Percentiles rank a stretch among this genome's conserved stretches.
These are phyloP conservation scores for Pandemis cinnamomeana DNA, from an alignment of 2,888 invertebrate genomes.

Conservation along the genomic window DNA sequence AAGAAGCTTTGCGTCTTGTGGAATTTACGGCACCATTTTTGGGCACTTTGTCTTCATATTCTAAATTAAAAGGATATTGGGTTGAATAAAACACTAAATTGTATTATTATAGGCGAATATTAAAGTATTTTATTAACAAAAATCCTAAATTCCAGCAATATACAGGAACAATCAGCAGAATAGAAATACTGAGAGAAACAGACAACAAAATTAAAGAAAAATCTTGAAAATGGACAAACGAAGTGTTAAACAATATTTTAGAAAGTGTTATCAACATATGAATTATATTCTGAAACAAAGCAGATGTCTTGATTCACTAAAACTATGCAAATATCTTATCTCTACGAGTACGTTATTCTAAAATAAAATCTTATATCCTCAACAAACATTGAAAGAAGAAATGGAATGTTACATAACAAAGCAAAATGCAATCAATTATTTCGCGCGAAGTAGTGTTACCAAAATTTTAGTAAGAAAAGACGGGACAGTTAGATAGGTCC, in stretches of 20 bases:
- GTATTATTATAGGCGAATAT: constrained; percentile 74
- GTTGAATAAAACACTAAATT: constrained; percentile 55
- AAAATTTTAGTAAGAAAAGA: constrained; percentile 67
- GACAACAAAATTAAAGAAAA: constrained; percentile 26
- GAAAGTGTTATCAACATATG: constrained; percentile 23
- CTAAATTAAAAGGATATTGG: constrained; percentile 14
- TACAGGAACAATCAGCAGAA: constrained; percentile 62
- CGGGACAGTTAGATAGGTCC: constrained; percentile 63
- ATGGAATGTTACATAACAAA: constrained; percentile 64
- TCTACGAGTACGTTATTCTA: constrained; percentile 59
- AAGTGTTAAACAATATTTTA: constrained; percentile 28
- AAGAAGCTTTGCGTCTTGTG: too few species aligned
- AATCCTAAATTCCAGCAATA: constrained; percentile 71
- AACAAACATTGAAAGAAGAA: constrained; percentile 63
- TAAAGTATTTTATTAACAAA: constrained; percentile 78
- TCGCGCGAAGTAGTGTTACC: constrained; percentile 67
- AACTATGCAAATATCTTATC: constrained; percentile 60
- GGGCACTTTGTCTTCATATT: neutral
- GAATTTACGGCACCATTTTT: neutral
- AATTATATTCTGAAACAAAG: constrained; percentile 19
- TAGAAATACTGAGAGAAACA: constrained; percentile 32
- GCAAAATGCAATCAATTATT: constrained; percentile 40
- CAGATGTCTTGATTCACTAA: constrained; percentile 37
- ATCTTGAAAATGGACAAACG: constrained; percentile 23
- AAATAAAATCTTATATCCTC: constrained; percentile 68